Evolutionary conservation across 2,113 vertebrate species (phyloP).

Genomic region (Shinisaurus crocodilurus): DNA sequence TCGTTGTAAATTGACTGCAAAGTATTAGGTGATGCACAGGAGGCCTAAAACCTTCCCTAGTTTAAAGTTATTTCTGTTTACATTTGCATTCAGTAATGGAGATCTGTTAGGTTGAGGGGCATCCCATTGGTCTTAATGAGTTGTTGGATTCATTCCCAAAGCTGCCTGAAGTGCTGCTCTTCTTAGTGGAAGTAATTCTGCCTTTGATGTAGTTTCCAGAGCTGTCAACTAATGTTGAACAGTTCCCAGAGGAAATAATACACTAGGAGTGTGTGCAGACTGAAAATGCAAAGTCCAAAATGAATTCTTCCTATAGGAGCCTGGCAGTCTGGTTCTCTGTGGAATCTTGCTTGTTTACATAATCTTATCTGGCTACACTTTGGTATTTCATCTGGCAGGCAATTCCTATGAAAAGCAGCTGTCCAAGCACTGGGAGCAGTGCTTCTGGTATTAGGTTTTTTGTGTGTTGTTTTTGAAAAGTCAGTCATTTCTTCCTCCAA

Average conservation of each 20-base stretch:
- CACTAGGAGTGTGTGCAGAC: conserved; percentile 64
- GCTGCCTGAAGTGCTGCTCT: conserved; percentile 70
- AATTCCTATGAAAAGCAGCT: conserved; percentile 76
- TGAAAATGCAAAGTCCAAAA: conserved; percentile 61
- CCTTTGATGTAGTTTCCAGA: conserved; percentile 77
- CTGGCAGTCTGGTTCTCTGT: conserved; percentile 71
- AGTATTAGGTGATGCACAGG: conserved; percentile 10
- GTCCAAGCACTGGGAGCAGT: conserved; percentile 74
- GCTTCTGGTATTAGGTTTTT: conserved; percentile 56
- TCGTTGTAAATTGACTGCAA: not conserved
- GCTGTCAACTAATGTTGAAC: conserved; percentile 72
- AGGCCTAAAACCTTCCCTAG: conserved; percentile 25
- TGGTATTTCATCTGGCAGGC: conserved; percentile 78
- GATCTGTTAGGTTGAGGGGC: conserved; percentile 61
- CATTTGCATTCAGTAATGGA: conserved; percentile 58
- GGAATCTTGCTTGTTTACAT: conserved; percentile 78
- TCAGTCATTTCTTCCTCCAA: conserved; percentile 68
- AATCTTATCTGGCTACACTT: conserved; percentile 76
- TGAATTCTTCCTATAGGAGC: conserved; percentile 68
- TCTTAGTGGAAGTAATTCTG: conserved; percentile 70
- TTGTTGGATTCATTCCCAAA: conserved; percentile 71
- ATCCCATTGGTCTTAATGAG: conserved; percentile 69
- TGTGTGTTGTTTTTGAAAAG: conserved; percentile 57
- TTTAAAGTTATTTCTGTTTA: conserved; percentile 54
- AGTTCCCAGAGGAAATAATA: conserved; percentile 75